Conservation (phyloP, 2,888 invertebrate genomes). For the Aphodius granarius region DNA sequence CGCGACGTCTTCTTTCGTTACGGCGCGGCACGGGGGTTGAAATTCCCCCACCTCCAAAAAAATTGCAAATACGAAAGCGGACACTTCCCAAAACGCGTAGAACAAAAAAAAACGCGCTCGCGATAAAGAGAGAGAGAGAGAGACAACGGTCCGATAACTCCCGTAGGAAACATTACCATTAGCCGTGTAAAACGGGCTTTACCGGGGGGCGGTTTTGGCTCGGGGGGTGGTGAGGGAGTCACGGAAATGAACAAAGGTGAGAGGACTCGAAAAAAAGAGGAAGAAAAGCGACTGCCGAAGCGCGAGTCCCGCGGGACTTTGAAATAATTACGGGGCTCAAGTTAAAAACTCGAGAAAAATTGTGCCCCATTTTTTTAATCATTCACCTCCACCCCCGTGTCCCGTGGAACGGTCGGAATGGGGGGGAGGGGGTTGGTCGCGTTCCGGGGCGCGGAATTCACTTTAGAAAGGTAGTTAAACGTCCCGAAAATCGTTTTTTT, state of each 20-base stretch:
- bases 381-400: constrained; percentile 50
- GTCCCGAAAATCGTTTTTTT: neutral
- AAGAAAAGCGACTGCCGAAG: constrained; percentile 33
- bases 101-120: constrained; percentile 35
- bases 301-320: constrained; percentile 45
- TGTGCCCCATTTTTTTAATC: constrained; percentile 54
- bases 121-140: neutral
- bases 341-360: constrained; percentile 53
- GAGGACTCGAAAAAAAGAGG: constrained; percentile 26
- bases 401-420: neutral
- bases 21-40: no score
- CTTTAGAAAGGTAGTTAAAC: neutral
- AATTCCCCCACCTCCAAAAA: constrained; percentile 35
- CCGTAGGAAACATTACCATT: constrained; percentile 47
- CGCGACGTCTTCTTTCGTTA: neutral
- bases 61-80: constrained; percentile 49
- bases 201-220: constrained; percentile 1
- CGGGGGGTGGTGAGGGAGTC: constrained; percentile 22
- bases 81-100: constrained; percentile 47
- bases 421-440: neutral
- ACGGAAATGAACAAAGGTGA: neutral
- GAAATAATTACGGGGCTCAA: constrained; percentile 53
- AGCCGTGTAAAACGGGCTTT: constrained; percentile 42
- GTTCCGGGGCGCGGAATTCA: neutral
- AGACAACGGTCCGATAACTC: constrained; percentile 41